Conservation (phyloP, 37 sponge, comb jelly and placozoan genomes). For the Axinella damicornis region DNA sequence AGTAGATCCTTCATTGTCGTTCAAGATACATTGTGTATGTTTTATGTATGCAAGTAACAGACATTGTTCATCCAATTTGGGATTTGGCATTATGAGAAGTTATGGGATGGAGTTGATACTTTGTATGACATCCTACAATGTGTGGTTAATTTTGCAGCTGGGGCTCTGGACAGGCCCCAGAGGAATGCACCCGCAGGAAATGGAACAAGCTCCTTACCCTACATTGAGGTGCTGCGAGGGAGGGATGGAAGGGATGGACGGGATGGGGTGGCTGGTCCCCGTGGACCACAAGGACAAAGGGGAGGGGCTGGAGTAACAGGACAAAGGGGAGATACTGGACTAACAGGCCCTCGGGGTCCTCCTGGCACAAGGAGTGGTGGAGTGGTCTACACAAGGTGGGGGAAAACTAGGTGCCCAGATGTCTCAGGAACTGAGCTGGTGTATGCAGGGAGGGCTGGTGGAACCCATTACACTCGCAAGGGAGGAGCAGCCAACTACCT, state of each 20-base stretch:
- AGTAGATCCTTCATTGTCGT: too few relatives aligned
- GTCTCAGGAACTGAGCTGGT: slow-evolving; percentile 8
- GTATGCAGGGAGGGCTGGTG: slow-evolving; percentile 17
- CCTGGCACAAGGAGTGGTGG: slow-evolving; percentile 30
- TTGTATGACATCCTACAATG: too few relatives aligned
- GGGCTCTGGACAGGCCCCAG: too few relatives aligned
- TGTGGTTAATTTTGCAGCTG: too few relatives aligned
- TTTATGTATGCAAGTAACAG: too few relatives aligned
- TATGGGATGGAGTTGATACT: too few relatives aligned
- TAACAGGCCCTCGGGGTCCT: slow-evolving; percentile 23
- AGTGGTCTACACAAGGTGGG: slow-evolving; percentile 24
- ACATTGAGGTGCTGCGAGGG: slow-evolving; percentile 6
- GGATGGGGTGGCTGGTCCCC: neutral
- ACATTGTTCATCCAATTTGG: too few relatives aligned
- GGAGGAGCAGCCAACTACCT: slow-evolving; percentile 37
- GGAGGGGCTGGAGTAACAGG: neutral
- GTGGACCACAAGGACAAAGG: neutral
- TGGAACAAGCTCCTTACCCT: neutral
- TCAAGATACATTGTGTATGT: too few relatives aligned
- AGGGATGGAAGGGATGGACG: neutral
- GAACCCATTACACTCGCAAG: neutral
- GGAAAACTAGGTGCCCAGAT: slow-evolving; percentile 15
- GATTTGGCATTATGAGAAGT: too few relatives aligned
- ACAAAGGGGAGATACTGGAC: neutral
- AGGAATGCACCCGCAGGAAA: neutral